These are phyloP conservation scores for Ranitomeya variabilis DNA, from an alignment of 2,113 vertebrate genomes.

Conservation along the genomic window DNA sequence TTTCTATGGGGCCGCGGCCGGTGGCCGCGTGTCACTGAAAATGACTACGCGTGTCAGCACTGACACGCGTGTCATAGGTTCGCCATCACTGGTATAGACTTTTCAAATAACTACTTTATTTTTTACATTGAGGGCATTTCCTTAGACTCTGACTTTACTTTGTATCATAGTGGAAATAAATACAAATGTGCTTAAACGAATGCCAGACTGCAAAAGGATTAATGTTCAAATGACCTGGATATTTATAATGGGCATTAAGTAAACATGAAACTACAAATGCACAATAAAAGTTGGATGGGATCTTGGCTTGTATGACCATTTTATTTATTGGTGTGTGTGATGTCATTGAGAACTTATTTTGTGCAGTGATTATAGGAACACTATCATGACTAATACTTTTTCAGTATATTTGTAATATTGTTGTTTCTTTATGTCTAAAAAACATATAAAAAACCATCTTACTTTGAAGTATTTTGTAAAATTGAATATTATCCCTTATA, in stretches of 20 bases:
- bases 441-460: not conserved
- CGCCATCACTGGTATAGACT: no score
- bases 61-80: no score
- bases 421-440: not conserved
- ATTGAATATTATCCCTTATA: no score
- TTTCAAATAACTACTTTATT: conserved; percentile 14
- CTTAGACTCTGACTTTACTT: not conserved
- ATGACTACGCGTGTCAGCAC: no score
- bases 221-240: conserved; percentile 8
- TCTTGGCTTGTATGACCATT: not conserved
- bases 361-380: not conserved
- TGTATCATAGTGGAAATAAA: not conserved
- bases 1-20: no score
- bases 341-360: conserved; percentile 1
- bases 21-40: no score
- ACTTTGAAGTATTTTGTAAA: not conserved
- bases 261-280: conserved; percentile 33
- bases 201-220: not conserved
- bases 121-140: not conserved
- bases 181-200: not conserved
- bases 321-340: conserved; percentile 27
- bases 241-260: conserved; percentile 47
- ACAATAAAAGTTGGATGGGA: conserved; percentile 26
- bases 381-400: no score
- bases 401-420: not conserved